Base-by-base conservation (phyloP, 2,888 invertebrate species). In the Linnaemya tessellans region DNA sequence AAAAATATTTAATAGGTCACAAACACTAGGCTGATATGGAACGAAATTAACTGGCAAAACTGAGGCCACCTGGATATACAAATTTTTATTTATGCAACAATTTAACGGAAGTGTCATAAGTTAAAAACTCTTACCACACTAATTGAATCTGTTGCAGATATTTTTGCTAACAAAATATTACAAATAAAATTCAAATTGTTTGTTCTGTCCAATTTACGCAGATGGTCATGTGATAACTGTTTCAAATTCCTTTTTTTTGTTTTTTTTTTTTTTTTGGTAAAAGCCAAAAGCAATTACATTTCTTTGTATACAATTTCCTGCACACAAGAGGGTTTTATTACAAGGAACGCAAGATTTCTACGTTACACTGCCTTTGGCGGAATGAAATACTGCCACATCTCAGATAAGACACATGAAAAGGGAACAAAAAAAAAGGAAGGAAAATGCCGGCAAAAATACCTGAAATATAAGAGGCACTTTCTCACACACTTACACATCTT, bases 311-410 rank as follows among this genome's bases (percentile, higher is more conserved):
- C 11, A 7, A 43, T 80, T 51, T 79, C 51, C 30, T 3, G 20
- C 13, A 5, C 58, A 70, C 43, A 56, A 20, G 10, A 51, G 60
- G 7, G 60, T 56, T 75, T 58, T 67, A 68, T 68, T 5, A 54
- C 41, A 65, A 11, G n/a, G 15, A 80, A 18, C 46, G 46, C 77
- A 60, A 80, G 80, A 71, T 67, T 77, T 62, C 35, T 64, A 56
- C 51, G 43, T 43, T 62, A 73, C 43, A 54, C 68, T 73, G 77
- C 84, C 71, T 20, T 54, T 65, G 67, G 80, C 71, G 41, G 73
- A 77, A 3, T 56, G n/a, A 62, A 62, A 54, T 77, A 78, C 25
- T 22, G 22, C 18, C 35, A 60, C 20, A 64, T 65, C 22, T 46
- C 71, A 58, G 30, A 75, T 71, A 71, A 70, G 25, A 56, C 38